Conservation (phyloP, 2,888 invertebrate genomes). For the Steinernema carpocapsae region DNA sequence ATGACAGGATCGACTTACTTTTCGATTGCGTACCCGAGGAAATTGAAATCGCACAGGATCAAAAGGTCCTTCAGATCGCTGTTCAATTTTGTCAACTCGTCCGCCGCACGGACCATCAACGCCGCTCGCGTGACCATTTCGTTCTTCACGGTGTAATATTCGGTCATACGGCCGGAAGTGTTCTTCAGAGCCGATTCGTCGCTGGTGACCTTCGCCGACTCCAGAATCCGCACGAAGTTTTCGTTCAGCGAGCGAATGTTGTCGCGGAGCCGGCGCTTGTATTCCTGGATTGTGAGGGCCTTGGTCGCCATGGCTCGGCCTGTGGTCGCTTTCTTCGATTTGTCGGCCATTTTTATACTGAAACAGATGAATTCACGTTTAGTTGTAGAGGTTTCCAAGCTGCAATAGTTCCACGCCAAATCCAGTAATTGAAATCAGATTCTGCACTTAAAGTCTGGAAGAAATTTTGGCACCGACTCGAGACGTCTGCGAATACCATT, state of each 20-base stretch:
- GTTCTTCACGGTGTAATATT: constrained; percentile 54
- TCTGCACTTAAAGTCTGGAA: too few species aligned
- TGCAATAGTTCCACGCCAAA: too few species aligned
- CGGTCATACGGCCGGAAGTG: constrained; percentile 57
- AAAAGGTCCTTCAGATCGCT: constrained; percentile 97
- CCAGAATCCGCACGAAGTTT: constrained; percentile 85
- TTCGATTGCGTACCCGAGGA: constrained; percentile 91
- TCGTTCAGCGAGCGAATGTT: constrained; percentile 96
- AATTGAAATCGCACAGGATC: constrained; percentile 95
- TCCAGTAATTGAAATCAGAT: too few species aligned
- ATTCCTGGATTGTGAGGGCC: constrained; percentile 91
- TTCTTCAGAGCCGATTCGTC: constrained; percentile 59
- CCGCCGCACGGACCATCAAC: constrained; percentile 81
- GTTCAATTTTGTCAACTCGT: constrained; percentile 93
- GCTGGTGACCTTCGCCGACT: constrained; percentile 55
- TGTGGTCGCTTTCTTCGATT: background rate
- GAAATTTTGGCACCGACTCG: too few species aligned
- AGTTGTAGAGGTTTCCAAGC: too few species aligned
- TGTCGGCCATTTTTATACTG: constrained; percentile 20
- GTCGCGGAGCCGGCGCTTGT: constrained; percentile 89
- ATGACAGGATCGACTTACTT: constrained; percentile 40
- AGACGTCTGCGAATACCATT: too few species aligned
- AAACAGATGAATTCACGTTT: too few species aligned
- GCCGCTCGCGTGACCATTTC: constrained; percentile 62
- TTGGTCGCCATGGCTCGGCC: constrained; percentile 73